phyloP scores from a whole-genome alignment of 2,113 vertebrate genomes.

The Rafetus swinhoei region DNA sequence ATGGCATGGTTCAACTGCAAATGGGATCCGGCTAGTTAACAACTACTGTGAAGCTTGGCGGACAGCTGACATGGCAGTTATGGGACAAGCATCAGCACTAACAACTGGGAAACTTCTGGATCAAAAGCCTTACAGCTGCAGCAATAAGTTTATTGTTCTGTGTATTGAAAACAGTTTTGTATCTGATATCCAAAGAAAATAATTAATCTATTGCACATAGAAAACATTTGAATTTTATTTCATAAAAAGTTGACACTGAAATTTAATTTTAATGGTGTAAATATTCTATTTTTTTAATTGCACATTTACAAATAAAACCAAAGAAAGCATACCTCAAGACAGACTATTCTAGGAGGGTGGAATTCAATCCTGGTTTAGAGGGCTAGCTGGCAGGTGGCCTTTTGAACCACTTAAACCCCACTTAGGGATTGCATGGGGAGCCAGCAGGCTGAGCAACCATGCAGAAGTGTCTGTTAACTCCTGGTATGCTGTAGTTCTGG shows the following conservation, averaged over 20 bases:
- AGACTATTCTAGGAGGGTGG: slow-evolving; percentile 37
- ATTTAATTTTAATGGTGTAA: slow-evolving; percentile 79
- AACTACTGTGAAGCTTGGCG: slow-evolving; percentile 95
- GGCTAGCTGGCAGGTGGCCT: neutral
- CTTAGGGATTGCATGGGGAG: rapidly evolving
- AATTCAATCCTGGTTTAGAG: neutral
- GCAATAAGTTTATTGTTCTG: slow-evolving; percentile 89
- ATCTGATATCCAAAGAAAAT: slow-evolving; percentile 79
- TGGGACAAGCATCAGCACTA: slow-evolving; percentile 89
- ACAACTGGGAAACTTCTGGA: slow-evolving; percentile 87
- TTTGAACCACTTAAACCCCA: neutral
- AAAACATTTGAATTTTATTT: slow-evolving; percentile 46
- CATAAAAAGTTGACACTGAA: slow-evolving; percentile 75
- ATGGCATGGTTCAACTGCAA: slow-evolving; percentile 91
- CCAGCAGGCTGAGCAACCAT: neutral
- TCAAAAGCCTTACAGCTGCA: slow-evolving; percentile 91
- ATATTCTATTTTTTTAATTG: slow-evolving; percentile 77
- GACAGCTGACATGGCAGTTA: slow-evolving; percentile 81
- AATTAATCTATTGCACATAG: slow-evolving; percentile 34
- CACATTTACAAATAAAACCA: slow-evolving; percentile 74
- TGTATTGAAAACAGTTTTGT: slow-evolving; percentile 96
- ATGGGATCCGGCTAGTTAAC: slow-evolving; percentile 84
- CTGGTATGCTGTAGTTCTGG: neutral
- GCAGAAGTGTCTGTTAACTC: neutral
- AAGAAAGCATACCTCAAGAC: slow-evolving; percentile 82